Percentiles rank a stretch among this genome's conserved stretches.
phyloP scores from a whole-genome alignment of 2,797 vertebrate genomes.

The Emydoidea blandingii region DNA sequence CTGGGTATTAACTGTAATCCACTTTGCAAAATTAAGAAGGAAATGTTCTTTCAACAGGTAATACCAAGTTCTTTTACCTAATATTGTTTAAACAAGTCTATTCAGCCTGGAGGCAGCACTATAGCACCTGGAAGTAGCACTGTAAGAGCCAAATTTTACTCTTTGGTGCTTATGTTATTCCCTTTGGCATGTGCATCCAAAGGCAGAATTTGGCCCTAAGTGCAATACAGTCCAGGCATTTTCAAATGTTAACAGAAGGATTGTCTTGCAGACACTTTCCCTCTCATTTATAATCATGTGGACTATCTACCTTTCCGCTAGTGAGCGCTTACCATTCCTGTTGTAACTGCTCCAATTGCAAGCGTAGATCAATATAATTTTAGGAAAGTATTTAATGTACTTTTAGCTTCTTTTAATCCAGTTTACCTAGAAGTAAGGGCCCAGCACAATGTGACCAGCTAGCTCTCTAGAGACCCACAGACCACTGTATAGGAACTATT shows the following conservation, averaged over 20 bases:
- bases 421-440: not conserved
- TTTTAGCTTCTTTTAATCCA: not conserved
- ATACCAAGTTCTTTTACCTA: not conserved
- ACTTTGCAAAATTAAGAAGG: not conserved
- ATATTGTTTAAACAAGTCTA: not conserved
- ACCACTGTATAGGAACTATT: not conserved
- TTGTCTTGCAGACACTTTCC: not conserved
- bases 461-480: not conserved
- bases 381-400: not conserved
- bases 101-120: not conserved
- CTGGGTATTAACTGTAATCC: not conserved
- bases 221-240: not conserved
- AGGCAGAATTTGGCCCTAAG: not conserved
- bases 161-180: not conserved
- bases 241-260: not conserved
- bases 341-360: accelerated
- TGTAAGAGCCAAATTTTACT: not conserved
- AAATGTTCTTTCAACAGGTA: not conserved
- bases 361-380: not conserved
- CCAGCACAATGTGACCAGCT: not conserved
- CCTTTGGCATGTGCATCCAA: not conserved
- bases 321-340: accelerated
- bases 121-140: not conserved
- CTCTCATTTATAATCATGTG: accelerated
- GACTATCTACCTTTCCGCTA: not conserved